Evolutionary conservation across 1,140 invertebrate genomes (phyloP).

Genomic region (Dreissena polymorpha): DNA sequence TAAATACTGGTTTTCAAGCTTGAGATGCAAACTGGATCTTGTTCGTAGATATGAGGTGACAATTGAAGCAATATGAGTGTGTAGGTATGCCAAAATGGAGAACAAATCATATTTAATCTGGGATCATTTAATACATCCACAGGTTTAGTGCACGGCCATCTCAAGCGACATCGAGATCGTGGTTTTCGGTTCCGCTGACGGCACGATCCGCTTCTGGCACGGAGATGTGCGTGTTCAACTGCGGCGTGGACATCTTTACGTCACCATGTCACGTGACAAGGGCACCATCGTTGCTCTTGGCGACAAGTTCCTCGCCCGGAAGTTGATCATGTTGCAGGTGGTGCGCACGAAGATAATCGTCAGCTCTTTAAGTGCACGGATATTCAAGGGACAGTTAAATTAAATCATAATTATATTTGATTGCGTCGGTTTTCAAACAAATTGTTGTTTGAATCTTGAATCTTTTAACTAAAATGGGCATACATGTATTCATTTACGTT

Average conservation of each 20-base stretch:
- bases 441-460: too few relatives aligned
- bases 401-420: too few relatives aligned
- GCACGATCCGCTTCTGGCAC: slow-evolving; percentile 78
- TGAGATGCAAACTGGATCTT: neutral
- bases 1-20: neutral
- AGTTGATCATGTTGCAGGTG: slow-evolving; percentile 79
- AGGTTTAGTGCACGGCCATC: slow-evolving; percentile 78
- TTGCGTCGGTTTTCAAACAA: too few relatives aligned
- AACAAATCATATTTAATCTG: neutral
- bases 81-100: neutral
- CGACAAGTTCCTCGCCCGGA: slow-evolving; percentile 77
- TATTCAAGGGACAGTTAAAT: too few relatives aligned
- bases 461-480: too few relatives aligned
- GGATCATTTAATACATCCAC: slow-evolving; percentile 20
- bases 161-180: slow-evolving; percentile 78
- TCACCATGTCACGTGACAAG: slow-evolving; percentile 78
- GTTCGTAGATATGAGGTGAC: neutral
- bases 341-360: slow-evolving; percentile 74
- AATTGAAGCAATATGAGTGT: neutral
- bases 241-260: slow-evolving; percentile 78
- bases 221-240: slow-evolving; percentile 76
- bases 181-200: slow-evolving; percentile 78
- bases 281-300: slow-evolving; percentile 79
- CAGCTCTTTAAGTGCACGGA: slow-evolving; percentile 39
- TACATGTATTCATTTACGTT: too few relatives aligned